Evolutionary conservation across 2,113 vertebrate species (phyloP), one percentile per base, ranked within the genome.

Genomic region (Picathartes gymnocephalus): DNA sequence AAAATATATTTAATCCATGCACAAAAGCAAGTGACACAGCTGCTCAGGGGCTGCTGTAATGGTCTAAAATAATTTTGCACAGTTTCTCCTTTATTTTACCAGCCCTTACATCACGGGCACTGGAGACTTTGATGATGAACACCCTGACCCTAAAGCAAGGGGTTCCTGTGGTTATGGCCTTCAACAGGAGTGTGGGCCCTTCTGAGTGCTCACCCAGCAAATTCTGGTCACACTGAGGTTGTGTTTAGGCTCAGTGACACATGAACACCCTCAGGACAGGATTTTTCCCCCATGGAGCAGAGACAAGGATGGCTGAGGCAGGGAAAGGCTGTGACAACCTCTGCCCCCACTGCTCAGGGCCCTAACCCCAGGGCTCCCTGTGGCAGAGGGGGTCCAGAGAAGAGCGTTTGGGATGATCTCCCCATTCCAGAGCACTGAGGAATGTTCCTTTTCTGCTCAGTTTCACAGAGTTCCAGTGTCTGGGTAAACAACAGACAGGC

Each of bases 1-100:
- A 91, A 30, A 58, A 27, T 85, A 70, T 87, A 87, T 95, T 96
- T 94, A 96, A 94, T 79, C 39, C 44, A 70, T 58, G n/a, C 45
- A 65, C 66, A 92, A 88, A 94, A 84, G 24, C 42, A 92, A 92
- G 45, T 20, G 54, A 39, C 30, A 68, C 37, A 89, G 66, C 45
- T 86, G 64, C 88, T 91, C n/a, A 58, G 53, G 40, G 76, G 37
- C 73, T 89, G 51, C 68, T 78, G 40, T 48, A 74, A 54, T 56
- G 81, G 62, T 16, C 33, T 77, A 61, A 27, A 88, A 51, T 58
- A 64, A 37, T 54, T 90, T 66, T 80, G 14, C 47, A 57, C 27
- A 18, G 24, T 24, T n/a, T 62, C 25, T 81, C 37, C 45, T 94
- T 84, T 64, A 27, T 84, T 95, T 85, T 84, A 64, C 7, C 62